Evolutionary conservation across 2,113 vertebrate species (phyloP).

Genomic region (Myrmecobius fasciatus): DNA sequence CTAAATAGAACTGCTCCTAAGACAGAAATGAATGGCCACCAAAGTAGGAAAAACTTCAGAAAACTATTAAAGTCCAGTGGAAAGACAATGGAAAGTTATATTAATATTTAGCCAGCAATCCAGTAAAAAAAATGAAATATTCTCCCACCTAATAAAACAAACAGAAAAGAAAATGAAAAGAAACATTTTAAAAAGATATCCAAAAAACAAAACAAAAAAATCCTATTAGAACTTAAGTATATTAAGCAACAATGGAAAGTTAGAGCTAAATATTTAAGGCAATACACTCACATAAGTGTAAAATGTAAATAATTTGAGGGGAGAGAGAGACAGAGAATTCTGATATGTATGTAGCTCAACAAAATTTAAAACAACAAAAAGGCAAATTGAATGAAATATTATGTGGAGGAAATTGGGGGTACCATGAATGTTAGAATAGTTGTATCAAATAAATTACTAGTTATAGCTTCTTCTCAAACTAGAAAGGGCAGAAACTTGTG

Average conservation of each 20-base stretch:
- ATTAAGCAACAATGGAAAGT: not conserved
- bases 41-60: not conserved
- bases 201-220: not conserved
- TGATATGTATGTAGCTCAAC: not conserved
- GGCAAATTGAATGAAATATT: not conserved
- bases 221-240: not conserved
- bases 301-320: not conserved
- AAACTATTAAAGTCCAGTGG: not conserved
- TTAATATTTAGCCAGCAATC: not conserved
- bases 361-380: not conserved
- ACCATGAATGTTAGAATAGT: no score
- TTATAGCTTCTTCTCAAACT: no score
- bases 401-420: no score
- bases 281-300: not conserved
- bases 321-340: not conserved
- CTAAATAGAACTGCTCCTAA: not conserved
- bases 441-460: no score
- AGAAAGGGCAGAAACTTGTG: no score
- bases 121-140: not conserved
- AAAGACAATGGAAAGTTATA: not conserved
- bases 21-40: not conserved
- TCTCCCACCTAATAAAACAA: not conserved
- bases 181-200: not conserved
- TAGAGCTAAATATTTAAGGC: not conserved
- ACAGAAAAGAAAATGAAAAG: not conserved